A percentile compares a stretch with the other conserved stretches of the same genome.
Evolutionary conservation across 1,140 invertebrate species (phyloP).

Genomic region (Cepaea nemoralis): DNA sequence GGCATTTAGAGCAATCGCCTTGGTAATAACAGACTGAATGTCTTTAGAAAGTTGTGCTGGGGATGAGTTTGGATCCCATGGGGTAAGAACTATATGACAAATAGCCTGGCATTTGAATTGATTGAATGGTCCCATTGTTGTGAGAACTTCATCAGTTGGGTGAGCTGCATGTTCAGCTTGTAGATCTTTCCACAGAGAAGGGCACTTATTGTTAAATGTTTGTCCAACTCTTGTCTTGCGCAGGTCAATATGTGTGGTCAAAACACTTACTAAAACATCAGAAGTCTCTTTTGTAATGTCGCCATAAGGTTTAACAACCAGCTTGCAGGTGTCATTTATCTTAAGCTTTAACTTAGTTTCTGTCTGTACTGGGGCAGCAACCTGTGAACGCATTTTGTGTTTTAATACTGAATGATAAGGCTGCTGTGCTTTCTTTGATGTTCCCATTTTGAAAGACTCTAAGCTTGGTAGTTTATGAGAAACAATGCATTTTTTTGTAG

Average conservation of each 20-base stretch:
- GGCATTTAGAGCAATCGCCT: not conserved
- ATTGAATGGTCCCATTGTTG: not conserved
- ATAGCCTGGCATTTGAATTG: conserved; percentile 1
- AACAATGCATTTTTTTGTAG: conserved; percentile 8
- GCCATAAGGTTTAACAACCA: conserved; percentile 22
- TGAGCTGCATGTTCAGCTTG: not conserved
- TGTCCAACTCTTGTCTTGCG: conserved; percentile 4
- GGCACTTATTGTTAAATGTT: conserved; percentile 8
- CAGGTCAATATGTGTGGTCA: not conserved
- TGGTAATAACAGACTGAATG: not conserved
- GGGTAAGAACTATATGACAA: conserved; percentile 14
- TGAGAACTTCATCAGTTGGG: not conserved
- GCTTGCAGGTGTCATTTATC: not conserved
- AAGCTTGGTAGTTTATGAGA: not conserved
- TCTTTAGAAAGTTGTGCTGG: not conserved
- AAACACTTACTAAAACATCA: conserved; percentile 11
- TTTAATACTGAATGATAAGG: not conserved
- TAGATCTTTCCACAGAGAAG: not conserved
- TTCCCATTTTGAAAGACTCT: not conserved
- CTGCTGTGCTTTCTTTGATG: conserved; percentile 9
- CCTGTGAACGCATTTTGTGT: not conserved
- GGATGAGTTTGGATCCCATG: not conserved
- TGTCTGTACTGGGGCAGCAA: not conserved
- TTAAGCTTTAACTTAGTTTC: not conserved
- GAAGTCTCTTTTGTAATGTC: conserved; percentile 17